These are phyloP conservation scores for Stigmatopora nigra DNA, from an alignment of 2,113 vertebrate species.

Conservation along the genomic window DNA sequence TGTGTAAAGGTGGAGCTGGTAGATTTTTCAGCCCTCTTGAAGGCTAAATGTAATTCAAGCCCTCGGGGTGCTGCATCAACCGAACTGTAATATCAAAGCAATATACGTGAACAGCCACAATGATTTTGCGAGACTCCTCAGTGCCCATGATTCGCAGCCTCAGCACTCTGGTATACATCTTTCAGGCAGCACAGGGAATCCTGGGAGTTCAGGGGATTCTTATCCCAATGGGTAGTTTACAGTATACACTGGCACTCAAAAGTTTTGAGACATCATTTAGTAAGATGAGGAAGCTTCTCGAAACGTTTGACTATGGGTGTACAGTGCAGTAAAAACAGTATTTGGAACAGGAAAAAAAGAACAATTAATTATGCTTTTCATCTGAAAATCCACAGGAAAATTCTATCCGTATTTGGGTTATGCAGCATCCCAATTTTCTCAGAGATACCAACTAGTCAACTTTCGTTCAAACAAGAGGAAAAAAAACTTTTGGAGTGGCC, in stretches of 20 bases:
- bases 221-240: constrained; percentile 6
- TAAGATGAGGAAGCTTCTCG: too few relatives aligned
- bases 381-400: too few relatives aligned
- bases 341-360: too few relatives aligned
- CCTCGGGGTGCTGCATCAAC: constrained; percentile 45
- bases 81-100: constrained; percentile 45
- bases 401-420: too few relatives aligned
- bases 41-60: constrained; percentile 38
- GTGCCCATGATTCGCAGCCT: constrained; percentile 27
- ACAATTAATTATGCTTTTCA: too few relatives aligned
- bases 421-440: too few relatives aligned
- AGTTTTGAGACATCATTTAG: too few relatives aligned
- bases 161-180: constrained; percentile 29
- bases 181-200: constrained; percentile 14
- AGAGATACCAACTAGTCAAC: too few relatives aligned
- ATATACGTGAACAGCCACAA: constrained; percentile 36
- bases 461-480: too few relatives aligned
- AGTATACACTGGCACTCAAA: not conserved
- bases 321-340: too few relatives aligned
- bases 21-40: constrained; percentile 32
- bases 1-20: constrained; percentile 30
- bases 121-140: constrained; percentile 31
- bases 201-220: constrained; percentile 4
- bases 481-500: too few relatives aligned
- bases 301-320: too few relatives aligned